Evolutionary conservation across 30 jellyfish, hydroid and myxozoan species (phyloP), one percentile per base, ranked within the genome.

Genomic region (Cassiopea xamachana): DNA sequence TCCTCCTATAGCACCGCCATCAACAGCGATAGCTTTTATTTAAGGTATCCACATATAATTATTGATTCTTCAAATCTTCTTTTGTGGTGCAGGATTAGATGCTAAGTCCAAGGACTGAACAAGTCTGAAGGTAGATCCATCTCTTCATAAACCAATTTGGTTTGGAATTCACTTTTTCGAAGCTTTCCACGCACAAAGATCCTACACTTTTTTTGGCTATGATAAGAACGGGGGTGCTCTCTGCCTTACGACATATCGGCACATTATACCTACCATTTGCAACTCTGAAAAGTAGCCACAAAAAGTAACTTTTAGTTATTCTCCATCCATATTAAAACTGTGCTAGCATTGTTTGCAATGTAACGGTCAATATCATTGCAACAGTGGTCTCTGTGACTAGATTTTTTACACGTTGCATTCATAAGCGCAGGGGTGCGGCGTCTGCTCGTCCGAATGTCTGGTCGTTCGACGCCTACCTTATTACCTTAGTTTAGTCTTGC

Each of bases 51-150:
- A 44, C 74, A 50, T 48, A 71, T 43, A 17, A 69, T 44, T 60
- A 82, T 82, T 62, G 82, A 82, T 44, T 67, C 84, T 69, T 43
- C 75, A 87, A 87, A 87, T 69, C 94, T 87, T 46, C 43, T 87
- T 64, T 87, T 75, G 73, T 70, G 69, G 62, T 87, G 89, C 62
- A 87, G 67, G 94, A 78, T 87, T 87, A 87, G 90, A 68, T 71
- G 60, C 90, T 69, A 82, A 82, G 64, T 46, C 90, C 51, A 16
- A 77, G 8, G 89, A 69, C 89, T 80, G 79, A 80, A 19, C 45
- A 67, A 27, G 90, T 82, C 90, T 82, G 90, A 19, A 61, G 47
- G 82, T n/a, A 68, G 90, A 82, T 82, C 90, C 64, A 1, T 82
- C 64, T 17, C 48, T 67, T 61, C 82, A 55, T 6, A 51, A 61